Percentiles rank a stretch among this genome's conserved stretches.
phyloP scores from a whole-genome alignment of 2,888 invertebrate genomes.

The Ectropis crepuscularia region DNA sequence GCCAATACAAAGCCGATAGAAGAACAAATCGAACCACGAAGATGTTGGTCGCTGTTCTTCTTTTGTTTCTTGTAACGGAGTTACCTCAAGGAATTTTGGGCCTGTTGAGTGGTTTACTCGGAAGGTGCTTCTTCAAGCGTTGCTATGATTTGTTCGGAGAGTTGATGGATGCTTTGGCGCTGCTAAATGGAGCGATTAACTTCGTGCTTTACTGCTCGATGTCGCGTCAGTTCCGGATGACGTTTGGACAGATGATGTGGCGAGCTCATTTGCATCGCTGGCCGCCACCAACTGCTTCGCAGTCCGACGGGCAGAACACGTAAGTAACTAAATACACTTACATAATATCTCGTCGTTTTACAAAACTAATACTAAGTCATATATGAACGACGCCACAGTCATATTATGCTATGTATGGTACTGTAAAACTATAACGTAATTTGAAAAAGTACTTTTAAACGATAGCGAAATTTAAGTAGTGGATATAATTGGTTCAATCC shows the following conservation, averaged over 20 bases:
- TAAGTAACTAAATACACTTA: constrained; percentile 78
- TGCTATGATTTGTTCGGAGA: constrained; percentile 94
- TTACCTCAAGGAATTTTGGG: constrained; percentile 91
- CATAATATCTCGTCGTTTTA: no score
- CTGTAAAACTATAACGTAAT: no score
- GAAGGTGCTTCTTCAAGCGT: constrained; percentile 89
- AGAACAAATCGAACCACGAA: constrained; percentile 92
- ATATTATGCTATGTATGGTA: no score
- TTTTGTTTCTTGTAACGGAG: constrained; percentile 95
- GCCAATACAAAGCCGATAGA: constrained; percentile 74
- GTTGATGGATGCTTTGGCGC: constrained; percentile 94
- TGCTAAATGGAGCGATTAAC: constrained; percentile 96
- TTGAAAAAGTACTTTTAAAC: no score
- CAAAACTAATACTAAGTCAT: neutral
- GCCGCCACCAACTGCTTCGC: constrained; percentile 80
- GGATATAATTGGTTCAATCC: no score
- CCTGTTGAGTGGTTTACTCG: constrained; percentile 74
- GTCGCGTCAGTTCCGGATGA: constrained; percentile 94
- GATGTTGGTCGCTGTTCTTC: constrained; percentile 94
- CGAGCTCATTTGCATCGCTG: constrained; percentile 75
- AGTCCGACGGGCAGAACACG: constrained; percentile 87
- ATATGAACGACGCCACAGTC: neutral
- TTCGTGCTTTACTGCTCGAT: constrained; percentile 97
- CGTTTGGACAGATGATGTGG: constrained; percentile 77
- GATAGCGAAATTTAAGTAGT: no score